These are phyloP conservation scores for Kradibia gibbosae DNA, from an alignment of 1,140 invertebrate genomes.

Conservation along the genomic window DNA sequence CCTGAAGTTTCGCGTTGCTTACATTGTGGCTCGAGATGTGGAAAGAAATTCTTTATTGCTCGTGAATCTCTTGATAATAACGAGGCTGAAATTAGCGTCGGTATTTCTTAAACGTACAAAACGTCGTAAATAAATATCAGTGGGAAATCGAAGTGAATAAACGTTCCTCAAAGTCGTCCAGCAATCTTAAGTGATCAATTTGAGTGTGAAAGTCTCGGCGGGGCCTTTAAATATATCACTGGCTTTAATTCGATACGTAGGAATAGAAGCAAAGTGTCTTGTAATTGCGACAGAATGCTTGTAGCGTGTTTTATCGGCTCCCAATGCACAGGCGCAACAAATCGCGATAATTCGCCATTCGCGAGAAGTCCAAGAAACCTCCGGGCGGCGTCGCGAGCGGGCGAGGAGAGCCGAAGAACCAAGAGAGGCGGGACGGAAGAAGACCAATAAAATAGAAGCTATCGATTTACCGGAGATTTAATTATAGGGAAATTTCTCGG, in stretches of 20 bases:
- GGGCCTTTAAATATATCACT: conserved; percentile 30
- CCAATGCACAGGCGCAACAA: conserved; percentile 2
- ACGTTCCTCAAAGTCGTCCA: conserved; percentile 39
- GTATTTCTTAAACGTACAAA: conserved; percentile 23
- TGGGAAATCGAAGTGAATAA: conserved; percentile 12
- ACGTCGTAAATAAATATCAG: conserved; percentile 38
- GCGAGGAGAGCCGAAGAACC: too few relatives aligned
- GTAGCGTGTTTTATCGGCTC: conserved; percentile 39
- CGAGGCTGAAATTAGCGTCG: conserved; percentile 27
- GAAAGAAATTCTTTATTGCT: conserved; percentile 29
- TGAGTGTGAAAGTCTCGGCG: conserved; percentile 4
- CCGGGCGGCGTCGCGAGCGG: background rate
- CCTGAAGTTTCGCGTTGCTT: conserved; percentile 12
- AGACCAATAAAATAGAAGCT: conserved; percentile 30
- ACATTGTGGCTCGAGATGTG: background rate
- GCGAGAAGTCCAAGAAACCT: conserved; percentile 10
- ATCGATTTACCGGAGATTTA: conserved; percentile 40
- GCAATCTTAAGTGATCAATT: conserved; percentile 44
- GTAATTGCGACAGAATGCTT: conserved; percentile 44
- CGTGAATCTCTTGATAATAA: conserved; percentile 32
- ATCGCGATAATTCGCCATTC: conserved; percentile 39
- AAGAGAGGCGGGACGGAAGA: too few relatives aligned
- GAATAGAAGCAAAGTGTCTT: conserved; percentile 36
- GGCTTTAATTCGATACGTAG: conserved; percentile 38
- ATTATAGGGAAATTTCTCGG: conserved; percentile 43